Evolutionary conservation across 2,888 invertebrate species (phyloP).

Genomic region (Catocala fraxini): DNA sequence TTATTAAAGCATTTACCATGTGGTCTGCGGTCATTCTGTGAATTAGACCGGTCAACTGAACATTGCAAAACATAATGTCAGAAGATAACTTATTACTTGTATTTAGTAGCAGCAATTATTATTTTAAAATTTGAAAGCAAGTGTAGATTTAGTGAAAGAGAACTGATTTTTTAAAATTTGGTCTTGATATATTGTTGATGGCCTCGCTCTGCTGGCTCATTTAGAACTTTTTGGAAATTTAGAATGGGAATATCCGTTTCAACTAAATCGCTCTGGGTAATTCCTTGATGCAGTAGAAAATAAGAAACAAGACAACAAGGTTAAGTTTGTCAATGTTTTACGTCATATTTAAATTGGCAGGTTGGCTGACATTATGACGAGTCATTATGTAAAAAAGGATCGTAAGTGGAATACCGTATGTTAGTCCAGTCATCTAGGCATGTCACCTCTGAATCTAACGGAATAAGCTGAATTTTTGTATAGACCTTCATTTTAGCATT

Average conservation of each 20-base stretch:
- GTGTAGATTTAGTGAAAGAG: too few relatives aligned
- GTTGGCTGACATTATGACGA: slow-evolving; percentile 1
- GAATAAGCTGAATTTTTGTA: too few relatives aligned
- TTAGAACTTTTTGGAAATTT: too few relatives aligned
- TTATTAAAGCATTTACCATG: slow-evolving; percentile 38
- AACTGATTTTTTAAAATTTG: too few relatives aligned
- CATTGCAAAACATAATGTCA: not conserved
- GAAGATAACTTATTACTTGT: not conserved
- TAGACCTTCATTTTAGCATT: too few relatives aligned
- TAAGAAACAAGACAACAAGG: not conserved
- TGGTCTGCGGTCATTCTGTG: slow-evolving; percentile 17
- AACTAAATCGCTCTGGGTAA: not conserved
- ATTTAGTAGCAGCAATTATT: not conserved
- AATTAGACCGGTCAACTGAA: not conserved
- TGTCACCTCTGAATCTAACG: too few relatives aligned
- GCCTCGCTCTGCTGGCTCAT: too few relatives aligned
- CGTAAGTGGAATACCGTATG: not conserved
- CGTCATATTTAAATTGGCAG: not conserved
- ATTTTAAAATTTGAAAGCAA: too few relatives aligned
- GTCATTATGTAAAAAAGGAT: not conserved
- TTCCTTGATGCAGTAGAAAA: not conserved
- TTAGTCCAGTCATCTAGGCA: too few relatives aligned
- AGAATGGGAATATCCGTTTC: too few relatives aligned
- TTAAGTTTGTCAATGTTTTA: not conserved
- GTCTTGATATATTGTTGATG: too few relatives aligned